phyloP scores from a whole-genome alignment of 2,888 invertebrate species.

The Polymixis lichenea region DNA sequence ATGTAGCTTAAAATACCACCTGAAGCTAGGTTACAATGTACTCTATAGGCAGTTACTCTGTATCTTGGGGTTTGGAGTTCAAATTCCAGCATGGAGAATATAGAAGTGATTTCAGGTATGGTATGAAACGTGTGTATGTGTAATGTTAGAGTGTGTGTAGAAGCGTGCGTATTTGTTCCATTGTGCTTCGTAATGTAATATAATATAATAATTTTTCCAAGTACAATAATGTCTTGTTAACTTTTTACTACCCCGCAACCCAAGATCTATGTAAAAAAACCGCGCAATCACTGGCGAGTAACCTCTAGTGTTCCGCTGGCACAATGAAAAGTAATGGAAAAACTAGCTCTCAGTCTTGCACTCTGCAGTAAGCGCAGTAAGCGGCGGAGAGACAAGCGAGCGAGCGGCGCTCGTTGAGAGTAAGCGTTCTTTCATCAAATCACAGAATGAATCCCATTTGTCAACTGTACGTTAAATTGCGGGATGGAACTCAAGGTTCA shows the following conservation, averaged over 20 bases:
- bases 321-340: slow-evolving; percentile 25
- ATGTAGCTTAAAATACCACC: too few relatives aligned
- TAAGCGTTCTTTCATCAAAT: slow-evolving; percentile 17
- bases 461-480: background rate
- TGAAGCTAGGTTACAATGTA: too few relatives aligned
- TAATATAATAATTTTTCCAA: too few relatives aligned
- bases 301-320: background rate
- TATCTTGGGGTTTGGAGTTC: too few relatives aligned
- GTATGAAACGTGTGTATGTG: too few relatives aligned
- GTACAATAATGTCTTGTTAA: slow-evolving; percentile 4
- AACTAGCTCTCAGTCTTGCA: slow-evolving; percentile 17
- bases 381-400: background rate
- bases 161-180: too few relatives aligned
- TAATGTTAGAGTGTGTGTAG: too few relatives aligned
- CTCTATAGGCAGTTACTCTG: too few relatives aligned
- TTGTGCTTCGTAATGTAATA: too few relatives aligned
- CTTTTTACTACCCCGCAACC: background rate
- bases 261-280: background rate
- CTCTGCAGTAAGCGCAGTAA: background rate
- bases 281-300: slow-evolving; percentile 8
- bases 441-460: slow-evolving; percentile 22
- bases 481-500: background rate
- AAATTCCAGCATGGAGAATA: too few relatives aligned
- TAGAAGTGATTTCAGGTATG: too few relatives aligned
- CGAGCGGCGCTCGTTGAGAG: background rate